phyloP scores from a whole-genome alignment of 2,888 invertebrate genomes.

The Acleris cristana region DNA sequence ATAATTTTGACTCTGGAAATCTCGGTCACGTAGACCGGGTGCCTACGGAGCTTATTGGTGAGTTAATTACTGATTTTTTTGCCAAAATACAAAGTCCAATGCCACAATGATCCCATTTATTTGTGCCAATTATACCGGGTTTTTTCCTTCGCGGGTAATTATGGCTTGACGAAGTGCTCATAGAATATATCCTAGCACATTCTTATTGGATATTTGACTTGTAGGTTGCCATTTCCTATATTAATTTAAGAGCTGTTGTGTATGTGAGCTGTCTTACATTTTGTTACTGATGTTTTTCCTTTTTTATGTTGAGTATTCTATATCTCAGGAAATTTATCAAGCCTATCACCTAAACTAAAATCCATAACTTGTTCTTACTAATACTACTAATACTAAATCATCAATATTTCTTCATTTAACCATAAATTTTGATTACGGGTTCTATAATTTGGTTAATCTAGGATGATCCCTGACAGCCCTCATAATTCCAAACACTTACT shows the following conservation, averaged over 20 bases:
- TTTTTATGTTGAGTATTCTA: background rate
- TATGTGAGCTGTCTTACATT: constrained; percentile 5
- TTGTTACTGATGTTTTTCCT: background rate
- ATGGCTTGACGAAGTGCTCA: constrained; percentile 1
- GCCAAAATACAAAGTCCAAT: constrained; percentile 51
- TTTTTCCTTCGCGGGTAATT: constrained; percentile 18
- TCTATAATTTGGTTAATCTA: too few relatives aligned
- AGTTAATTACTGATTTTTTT: constrained; percentile 49
- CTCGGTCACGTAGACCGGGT: constrained; percentile 91
- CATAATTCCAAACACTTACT: too few relatives aligned
- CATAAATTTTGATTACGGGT: too few relatives aligned
- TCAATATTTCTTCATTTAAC: too few relatives aligned
- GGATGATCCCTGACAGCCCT: too few relatives aligned
- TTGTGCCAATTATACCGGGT: constrained; percentile 33
- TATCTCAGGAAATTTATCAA: too few relatives aligned
- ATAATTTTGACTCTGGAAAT: constrained; percentile 96
- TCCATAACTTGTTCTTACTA: too few relatives aligned
- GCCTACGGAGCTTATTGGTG: constrained; percentile 83
- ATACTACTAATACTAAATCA: too few relatives aligned
- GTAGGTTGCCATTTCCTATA: constrained; percentile 21
- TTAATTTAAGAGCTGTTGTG: background rate
- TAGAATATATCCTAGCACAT: background rate
- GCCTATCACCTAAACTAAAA: too few relatives aligned
- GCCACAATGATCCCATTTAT: constrained; percentile 38
- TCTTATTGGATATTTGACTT: constrained; percentile 17